Evolutionary conservation across 2,113 vertebrate genomes (phyloP).

Genomic region (Nibea albiflora): DNA sequence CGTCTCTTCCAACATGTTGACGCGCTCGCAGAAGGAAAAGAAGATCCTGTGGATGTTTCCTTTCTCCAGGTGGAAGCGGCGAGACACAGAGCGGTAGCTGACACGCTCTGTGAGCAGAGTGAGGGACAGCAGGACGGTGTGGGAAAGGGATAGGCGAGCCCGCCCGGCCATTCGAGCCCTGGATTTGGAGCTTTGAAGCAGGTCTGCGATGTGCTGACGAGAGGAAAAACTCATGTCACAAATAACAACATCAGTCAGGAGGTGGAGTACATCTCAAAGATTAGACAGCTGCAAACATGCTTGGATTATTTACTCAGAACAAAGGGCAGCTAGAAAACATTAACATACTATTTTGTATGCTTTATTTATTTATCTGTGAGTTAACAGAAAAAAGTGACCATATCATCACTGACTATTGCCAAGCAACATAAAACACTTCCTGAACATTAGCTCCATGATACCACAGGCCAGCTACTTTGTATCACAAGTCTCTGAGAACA

Average conservation of each 20-base stretch:
- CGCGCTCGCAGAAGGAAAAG: constrained; percentile 82
- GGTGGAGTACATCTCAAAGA: too few species aligned
- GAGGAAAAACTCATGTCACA: background rate
- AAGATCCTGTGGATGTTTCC: constrained; percentile 85
- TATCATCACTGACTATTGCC: too few species aligned
- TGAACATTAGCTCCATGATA: too few species aligned
- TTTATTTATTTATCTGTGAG: too few species aligned
- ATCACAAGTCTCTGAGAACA: too few species aligned
- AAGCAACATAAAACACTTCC: too few species aligned
- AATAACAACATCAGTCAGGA: background rate
- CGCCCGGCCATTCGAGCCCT: constrained; percentile 76
- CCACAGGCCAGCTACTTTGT: too few species aligned
- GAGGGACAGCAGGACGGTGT: constrained; percentile 82
- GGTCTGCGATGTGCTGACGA: constrained; percentile 76
- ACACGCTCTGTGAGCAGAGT: constrained; percentile 78
- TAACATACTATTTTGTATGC: background rate
- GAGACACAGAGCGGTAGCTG: constrained; percentile 81
- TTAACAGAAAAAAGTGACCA: too few species aligned
- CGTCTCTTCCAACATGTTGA: constrained; percentile 70
- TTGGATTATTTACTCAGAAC: too few species aligned
- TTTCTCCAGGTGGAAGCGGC: constrained; percentile 81
- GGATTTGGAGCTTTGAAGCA: constrained; percentile 78
- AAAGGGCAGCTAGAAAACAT: too few species aligned
- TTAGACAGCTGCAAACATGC: too few species aligned
- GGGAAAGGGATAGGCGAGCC: constrained; percentile 78